Percentiles rank a stretch among this genome's conserved stretches.
phyloP scores from a whole-genome alignment of 2,797 vertebrate genomes.

The Melanotaenia nigrans region DNA sequence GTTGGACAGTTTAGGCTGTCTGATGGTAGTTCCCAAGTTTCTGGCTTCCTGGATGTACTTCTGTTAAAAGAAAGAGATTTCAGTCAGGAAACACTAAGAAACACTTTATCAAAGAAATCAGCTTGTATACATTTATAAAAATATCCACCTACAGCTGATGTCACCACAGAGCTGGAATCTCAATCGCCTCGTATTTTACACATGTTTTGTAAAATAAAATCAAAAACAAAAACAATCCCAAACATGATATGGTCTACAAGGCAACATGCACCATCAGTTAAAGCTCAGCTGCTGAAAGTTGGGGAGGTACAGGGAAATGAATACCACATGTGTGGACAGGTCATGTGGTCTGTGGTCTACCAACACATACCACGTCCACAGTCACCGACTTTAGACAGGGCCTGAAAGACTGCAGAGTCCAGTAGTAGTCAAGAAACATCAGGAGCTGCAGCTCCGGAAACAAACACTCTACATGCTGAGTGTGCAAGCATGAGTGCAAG shows the following conservation, averaged over 20 bases:
- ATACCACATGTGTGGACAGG: constrained; percentile 42
- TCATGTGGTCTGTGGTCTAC: constrained; percentile 59
- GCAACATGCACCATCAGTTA: constrained; percentile 12
- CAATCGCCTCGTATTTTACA: too few species aligned
- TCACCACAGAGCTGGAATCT: neutral
- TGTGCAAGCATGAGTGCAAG: constrained; percentile 52
- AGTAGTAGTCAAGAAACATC: constrained; percentile 92
- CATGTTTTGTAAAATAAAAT: too few species aligned
- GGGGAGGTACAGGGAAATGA: constrained; percentile 33
- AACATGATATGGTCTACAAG: neutral
- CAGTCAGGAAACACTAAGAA: constrained; percentile 23
- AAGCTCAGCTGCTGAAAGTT: constrained; percentile 26
- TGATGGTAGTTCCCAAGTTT: constrained; percentile 94
- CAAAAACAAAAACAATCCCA: too few species aligned
- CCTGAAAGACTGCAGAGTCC: constrained; percentile 89
- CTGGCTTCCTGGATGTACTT: constrained; percentile 99
- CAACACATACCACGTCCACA: constrained; percentile 90
- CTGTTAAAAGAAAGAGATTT: constrained; percentile 72
- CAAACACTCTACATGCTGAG: constrained; percentile 89
- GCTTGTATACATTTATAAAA: neutral
- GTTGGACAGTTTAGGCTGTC: constrained; percentile 97
- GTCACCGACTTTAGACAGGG: constrained; percentile 90
- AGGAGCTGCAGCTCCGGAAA: constrained; percentile 89
- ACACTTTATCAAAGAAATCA: neutral
- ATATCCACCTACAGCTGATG: constrained; percentile 3